These are phyloP conservation scores for Gobio gobio DNA, from an alignment of 2,113 vertebrate genomes.

Conservation along the genomic window DNA sequence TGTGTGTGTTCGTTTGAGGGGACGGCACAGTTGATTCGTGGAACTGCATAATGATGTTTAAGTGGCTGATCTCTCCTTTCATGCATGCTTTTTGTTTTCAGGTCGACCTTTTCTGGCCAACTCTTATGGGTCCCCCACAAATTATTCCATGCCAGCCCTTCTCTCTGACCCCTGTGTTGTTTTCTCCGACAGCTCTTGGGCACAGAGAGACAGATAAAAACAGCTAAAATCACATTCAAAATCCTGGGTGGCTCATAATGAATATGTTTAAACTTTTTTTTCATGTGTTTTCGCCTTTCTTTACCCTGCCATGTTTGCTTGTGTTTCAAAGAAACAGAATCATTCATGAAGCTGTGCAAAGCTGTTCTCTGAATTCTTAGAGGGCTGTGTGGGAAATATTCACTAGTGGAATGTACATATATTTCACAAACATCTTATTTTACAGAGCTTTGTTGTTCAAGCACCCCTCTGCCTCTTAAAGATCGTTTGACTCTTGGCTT, in stretches of 20 bases:
- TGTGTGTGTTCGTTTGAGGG: conserved; percentile 11
- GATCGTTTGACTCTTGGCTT: conserved; percentile 47
- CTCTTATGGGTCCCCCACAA: background rate
- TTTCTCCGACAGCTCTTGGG: conserved; percentile 21
- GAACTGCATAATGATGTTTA: conserved; percentile 27
- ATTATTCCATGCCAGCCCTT: conserved; percentile 3
- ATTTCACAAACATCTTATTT: conserved; percentile 50
- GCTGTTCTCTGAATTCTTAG: background rate
- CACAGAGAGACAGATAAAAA: conserved; percentile 2
- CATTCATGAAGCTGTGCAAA: conserved; percentile 36
- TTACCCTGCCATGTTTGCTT: conserved; percentile 20
- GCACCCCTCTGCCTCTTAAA: conserved; percentile 21
- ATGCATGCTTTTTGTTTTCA: conserved; percentile 41
- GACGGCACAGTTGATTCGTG: background rate
- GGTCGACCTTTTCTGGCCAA: conserved; percentile 42
- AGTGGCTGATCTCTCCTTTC: conserved; percentile 33
- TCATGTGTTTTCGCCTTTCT: conserved; percentile 18
- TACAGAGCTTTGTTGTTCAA: conserved; percentile 25
- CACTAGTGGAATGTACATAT: conserved; percentile 11
- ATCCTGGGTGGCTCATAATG: conserved; percentile 24
- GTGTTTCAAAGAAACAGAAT: conserved; percentile 27
- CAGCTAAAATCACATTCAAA: conserved; percentile 25
- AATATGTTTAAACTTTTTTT: conserved; percentile 24
- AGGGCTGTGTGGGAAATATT: background rate
- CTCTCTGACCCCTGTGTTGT: background rate